phyloP scores from a whole-genome alignment of 2,797 vertebrate genomes.

The Cygnus olor region DNA sequence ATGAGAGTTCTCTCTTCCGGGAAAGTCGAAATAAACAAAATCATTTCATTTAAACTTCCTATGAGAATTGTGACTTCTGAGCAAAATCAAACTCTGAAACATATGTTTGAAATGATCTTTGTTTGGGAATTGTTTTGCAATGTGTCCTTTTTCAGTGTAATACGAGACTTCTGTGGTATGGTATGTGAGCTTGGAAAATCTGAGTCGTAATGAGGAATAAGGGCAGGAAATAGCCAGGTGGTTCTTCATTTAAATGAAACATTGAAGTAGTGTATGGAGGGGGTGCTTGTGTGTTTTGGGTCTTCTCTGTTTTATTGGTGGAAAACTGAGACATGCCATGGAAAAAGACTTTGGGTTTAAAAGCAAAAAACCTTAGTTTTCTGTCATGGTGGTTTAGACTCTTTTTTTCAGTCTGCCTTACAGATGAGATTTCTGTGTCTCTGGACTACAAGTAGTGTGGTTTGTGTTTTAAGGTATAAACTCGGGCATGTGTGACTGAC shows the following conservation, averaged over 20 bases:
- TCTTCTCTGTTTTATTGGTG: background rate
- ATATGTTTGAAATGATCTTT: background rate
- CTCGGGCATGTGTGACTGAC: background rate
- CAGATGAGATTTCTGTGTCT: background rate
- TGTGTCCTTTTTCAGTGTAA: background rate
- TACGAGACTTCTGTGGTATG: background rate
- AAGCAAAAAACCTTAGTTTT: background rate
- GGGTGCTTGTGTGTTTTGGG: background rate
- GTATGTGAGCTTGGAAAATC: background rate
- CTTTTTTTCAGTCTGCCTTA: background rate
- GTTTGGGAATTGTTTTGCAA: background rate
- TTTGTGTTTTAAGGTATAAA: background rate
- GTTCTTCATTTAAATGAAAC: background rate
- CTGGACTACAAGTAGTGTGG: background rate
- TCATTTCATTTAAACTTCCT: background rate
- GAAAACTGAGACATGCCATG: background rate
- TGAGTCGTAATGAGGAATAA: background rate
- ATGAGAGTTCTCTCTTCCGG: background rate
- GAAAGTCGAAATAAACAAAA: constrained; percentile 5
- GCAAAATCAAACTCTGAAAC: background rate
- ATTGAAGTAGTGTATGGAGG: background rate
- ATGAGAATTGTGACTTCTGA: background rate
- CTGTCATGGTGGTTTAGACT: background rate
- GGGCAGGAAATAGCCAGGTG: background rate
- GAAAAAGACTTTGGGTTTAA: background rate